Evolutionary conservation across 2,888 invertebrate species (phyloP).

Genomic region (Agonopterix subpropinquella): DNA sequence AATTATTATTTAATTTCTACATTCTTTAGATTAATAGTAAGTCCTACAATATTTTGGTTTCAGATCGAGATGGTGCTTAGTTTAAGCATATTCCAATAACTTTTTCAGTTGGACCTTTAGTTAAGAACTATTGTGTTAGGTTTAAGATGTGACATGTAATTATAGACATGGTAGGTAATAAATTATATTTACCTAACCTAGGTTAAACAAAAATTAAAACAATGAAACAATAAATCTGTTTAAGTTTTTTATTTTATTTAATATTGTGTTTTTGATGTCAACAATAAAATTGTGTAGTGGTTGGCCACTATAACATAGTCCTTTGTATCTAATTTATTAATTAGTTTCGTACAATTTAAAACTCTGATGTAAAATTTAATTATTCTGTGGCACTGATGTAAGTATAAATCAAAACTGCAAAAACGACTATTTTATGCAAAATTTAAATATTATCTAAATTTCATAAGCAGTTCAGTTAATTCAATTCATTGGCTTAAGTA

Average conservation of each 20-base stretch:
- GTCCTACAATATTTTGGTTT: constrained; percentile 15
- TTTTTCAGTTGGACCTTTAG: too few relatives aligned
- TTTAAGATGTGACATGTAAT: too few relatives aligned
- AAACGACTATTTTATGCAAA: constrained; percentile 11
- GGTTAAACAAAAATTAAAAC: constrained; percentile 9
- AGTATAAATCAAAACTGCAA: constrained; percentile 1
- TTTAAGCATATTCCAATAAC: neutral
- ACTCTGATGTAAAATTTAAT: too few relatives aligned
- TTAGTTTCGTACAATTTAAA: too few relatives aligned
- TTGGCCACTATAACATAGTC: neutral
- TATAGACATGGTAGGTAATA: too few relatives aligned
- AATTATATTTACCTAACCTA: too few relatives aligned
- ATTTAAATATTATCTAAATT: neutral
- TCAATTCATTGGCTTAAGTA: constrained; percentile 1
- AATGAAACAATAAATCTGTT: constrained; percentile 54
- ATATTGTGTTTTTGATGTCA: constrained; percentile 53
- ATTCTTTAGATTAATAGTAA: neutral
- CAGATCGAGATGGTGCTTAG: constrained; percentile 45
- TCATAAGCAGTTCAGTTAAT: constrained; percentile 1
- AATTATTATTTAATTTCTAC: too few relatives aligned
- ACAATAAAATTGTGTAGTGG: constrained; percentile 34
- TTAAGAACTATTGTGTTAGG: too few relatives aligned
- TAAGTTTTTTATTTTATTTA: constrained; percentile 55
- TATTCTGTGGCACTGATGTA: too few relatives aligned
- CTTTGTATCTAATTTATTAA: too few relatives aligned